Base-by-base conservation (phyloP, 1,140 invertebrate species). In the Leptinotarsa undecemlineata region DNA sequence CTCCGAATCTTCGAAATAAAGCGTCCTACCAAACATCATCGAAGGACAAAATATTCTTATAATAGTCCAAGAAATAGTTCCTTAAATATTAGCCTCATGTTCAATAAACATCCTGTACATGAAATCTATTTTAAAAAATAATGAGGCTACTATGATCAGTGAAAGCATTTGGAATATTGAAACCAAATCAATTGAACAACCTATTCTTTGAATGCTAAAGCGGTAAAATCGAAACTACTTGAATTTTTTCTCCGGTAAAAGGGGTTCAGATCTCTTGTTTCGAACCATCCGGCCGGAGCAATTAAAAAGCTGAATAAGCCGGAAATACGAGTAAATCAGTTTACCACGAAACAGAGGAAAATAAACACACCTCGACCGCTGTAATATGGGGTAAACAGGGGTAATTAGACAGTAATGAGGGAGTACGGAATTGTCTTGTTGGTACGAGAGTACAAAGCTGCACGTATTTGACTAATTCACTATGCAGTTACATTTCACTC, bases 21-120 rank as follows among this genome's bases (percentile, higher is more conserved):
- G 21, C 21, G 21, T 3, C 21, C 2, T 21, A 21, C 3, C 21
- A 0, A 23, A 23, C 0, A 23, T 23, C 23, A 23, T 23, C 23
- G 2, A 85, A 81, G 99, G 98, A 1, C 26, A 33, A 33, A 33
- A 33, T 33, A 33, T 33, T 6, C 1, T 33, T 33, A 33, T 1
- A 33, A 6, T 33, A 33, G 26, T 33, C 26, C 26, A 33, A 8
- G 26, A 0, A 33, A 33, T 6, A 33, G 26, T 33, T 6, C 26
- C 6, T 33, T 33, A 33, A 33, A 6, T 33, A 0, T 33, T 8
- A 8, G 26, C 26, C 6, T 6, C 26, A 33, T 33, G 6, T 33
- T 33, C 1, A 8, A 33, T 8, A 1, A 33, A 33, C 6, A 33
- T 6, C 6, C 5, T 42, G 2, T 11, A 42, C 11, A 3, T 11